Percentiles rank a stretch among this genome's conserved stretches.
These are phyloP conservation scores for Zaprionus taronus DNA, from an alignment of 1,140 invertebrate species.

Conservation along the genomic window DNA sequence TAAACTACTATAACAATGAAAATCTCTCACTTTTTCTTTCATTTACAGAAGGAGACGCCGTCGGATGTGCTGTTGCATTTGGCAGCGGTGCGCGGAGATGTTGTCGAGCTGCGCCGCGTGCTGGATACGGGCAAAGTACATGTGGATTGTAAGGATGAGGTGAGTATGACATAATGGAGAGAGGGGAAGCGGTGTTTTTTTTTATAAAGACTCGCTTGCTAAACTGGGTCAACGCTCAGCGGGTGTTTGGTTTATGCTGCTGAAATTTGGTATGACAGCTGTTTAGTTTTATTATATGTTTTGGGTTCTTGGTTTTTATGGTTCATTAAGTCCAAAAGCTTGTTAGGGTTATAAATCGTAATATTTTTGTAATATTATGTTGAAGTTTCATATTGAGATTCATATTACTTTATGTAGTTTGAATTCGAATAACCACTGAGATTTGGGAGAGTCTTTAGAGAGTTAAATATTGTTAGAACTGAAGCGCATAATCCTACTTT, in stretches of 20 bases:
- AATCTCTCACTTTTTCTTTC: background rate
- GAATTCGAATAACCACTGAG: background rate
- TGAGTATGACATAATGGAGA: conserved; percentile 84
- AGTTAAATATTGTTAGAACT: too few species aligned
- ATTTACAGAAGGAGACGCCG: conserved; percentile 93
- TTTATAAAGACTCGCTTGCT: background rate
- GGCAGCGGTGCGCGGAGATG: conserved; percentile 93
- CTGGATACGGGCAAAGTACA: conserved; percentile 96
- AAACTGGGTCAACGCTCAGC: background rate
- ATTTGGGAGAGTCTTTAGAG: background rate
- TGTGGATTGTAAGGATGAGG: conserved; percentile 96
- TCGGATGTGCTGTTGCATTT: conserved; percentile 95
- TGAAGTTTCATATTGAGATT: too few species aligned
- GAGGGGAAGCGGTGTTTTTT: background rate
- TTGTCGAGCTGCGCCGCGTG: conserved; percentile 90
- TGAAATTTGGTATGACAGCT: background rate
- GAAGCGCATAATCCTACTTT: too few species aligned
- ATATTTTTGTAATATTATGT: background rate
- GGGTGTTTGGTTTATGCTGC: conserved; percentile 5
- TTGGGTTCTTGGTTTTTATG: background rate
- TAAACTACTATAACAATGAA: background rate
- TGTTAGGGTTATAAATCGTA: background rate
- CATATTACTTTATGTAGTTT: too few species aligned
- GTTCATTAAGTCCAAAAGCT: background rate
- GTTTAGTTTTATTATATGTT: background rate